Conservation (phyloP, 2,113 vertebrate species). For the Pandion haliaetus region DNA sequence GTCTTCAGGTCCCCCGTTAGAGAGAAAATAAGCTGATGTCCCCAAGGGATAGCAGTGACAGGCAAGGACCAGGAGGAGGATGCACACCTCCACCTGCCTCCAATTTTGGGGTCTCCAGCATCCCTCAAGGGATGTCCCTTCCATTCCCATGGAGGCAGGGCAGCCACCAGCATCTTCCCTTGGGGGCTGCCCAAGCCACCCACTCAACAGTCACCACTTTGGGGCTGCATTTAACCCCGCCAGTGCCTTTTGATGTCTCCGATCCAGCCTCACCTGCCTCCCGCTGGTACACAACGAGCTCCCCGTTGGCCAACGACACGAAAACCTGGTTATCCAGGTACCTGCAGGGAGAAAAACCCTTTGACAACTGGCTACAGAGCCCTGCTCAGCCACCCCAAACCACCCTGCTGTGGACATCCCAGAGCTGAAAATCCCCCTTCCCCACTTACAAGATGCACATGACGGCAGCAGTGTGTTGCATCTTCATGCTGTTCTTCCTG, state of each 20-base stretch:
- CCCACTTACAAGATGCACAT: slow-evolving; percentile 89
- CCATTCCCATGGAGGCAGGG: not conserved
- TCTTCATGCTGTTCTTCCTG: slow-evolving; percentile 98
- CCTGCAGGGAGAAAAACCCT: slow-evolving; percentile 59
- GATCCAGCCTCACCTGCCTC: slow-evolving; percentile 82
- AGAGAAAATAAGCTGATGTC: not conserved
- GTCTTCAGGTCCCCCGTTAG: not conserved
- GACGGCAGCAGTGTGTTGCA: slow-evolving; percentile 91
- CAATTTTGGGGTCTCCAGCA: not conserved
- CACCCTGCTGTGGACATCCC: not conserved
- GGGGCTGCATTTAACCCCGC: not conserved
- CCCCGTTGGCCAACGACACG: slow-evolving; percentile 93
- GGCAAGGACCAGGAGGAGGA: not conserved
- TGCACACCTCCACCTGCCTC: not conserved
- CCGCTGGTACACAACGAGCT: slow-evolving; percentile 92
- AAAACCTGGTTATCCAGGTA: slow-evolving; percentile 98
- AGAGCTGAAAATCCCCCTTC: rapidly evolving
- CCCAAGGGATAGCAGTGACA: rapidly evolving
- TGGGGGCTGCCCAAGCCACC: not conserved
- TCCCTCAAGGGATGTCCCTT: not conserved
- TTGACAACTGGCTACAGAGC: not conserved
- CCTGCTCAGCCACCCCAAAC: not conserved
- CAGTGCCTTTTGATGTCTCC: rapidly evolving
- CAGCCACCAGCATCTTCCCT: not conserved
- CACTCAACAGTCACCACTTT: not conserved